Base-by-base conservation (phyloP, 2,888 invertebrate genomes). In the Biston betularia region DNA sequence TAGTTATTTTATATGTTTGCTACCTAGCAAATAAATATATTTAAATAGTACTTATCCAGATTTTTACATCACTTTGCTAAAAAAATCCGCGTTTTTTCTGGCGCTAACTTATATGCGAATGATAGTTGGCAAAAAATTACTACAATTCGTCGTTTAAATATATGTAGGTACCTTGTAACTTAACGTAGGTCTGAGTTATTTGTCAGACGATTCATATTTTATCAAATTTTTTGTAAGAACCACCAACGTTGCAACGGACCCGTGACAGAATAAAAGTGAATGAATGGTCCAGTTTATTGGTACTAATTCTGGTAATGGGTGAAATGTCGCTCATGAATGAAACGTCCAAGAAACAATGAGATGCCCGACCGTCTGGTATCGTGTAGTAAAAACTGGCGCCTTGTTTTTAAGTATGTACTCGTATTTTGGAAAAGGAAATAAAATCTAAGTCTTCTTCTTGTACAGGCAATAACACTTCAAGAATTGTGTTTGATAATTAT, bases 281-380 rank as follows among this genome's bases (percentile, higher is more conserved):
- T 86, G 87, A 89, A 90, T 89, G 88, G 81, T 83, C 68, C 69
- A 71, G 73, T 88, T 89, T 88, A 89, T 89, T 84, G 82, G 78
- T 81, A 80, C 85, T 84, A 85, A 86, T 87, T 83, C 72, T 70
- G 75, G 72, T 84, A 86, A 86, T 84, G 78, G 82, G 72, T 72
- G 65, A 79, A 81, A 81, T 55, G 55, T 14, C 14, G n/a, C 10
- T 68, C 78, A 73, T 89, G 86, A 90, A 89, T 89, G 88, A 86
- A 84, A 74, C 34, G 24, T 44, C 59, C 67, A 70, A 70, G 78
- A 80, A 84, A 89, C 87, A 89, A 88, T 79, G 74, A 77, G n/a
- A 71, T 74, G 69, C 73, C 63, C 58, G 42, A 67, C 65, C 57
- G 73, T 78, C 69, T 60, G 59, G 72, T 72, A 72, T 76, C 61